These are phyloP conservation scores for Tetramorium simillimum DNA, from an alignment of 1,140 invertebrate species.

Conservation along the genomic window DNA sequence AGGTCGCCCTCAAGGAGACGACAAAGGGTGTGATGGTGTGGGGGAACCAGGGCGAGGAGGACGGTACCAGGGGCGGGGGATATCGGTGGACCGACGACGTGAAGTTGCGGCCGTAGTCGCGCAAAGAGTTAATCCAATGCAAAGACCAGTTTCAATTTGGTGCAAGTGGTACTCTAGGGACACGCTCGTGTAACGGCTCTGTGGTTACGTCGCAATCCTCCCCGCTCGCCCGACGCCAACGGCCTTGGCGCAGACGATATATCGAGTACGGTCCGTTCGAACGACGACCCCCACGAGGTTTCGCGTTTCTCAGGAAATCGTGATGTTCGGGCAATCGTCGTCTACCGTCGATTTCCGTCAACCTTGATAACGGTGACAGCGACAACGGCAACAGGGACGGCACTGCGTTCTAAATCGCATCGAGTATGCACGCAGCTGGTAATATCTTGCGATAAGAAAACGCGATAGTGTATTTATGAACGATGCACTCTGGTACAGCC, in stretches of 20 bases:
- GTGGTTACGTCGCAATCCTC: conserved; percentile 65
- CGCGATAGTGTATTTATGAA: conserved; percentile 35
- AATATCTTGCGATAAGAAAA: conserved; percentile 62
- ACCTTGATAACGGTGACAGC: not conserved
- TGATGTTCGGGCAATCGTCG: conserved; percentile 62
- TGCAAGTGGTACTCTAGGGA: conserved; percentile 77
- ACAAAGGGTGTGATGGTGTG: not conserved
- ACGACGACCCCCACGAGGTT: conserved; percentile 74
- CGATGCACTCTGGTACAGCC: not conserved
- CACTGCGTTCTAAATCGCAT: not conserved
- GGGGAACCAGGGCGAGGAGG: not conserved
- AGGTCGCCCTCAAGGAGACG: conserved; percentile 14
- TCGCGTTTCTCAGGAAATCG: conserved; percentile 75
- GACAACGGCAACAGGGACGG: not conserved
- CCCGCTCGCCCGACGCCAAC: conserved; percentile 58
- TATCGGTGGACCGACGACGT: conserved; percentile 38
- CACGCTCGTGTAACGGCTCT: conserved; percentile 66
- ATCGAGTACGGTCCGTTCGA: conserved; percentile 62
- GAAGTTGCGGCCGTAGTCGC: conserved; percentile 64
- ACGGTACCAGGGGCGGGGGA: not conserved
- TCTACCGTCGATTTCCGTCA: not conserved
- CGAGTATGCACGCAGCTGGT: conserved; percentile 9
- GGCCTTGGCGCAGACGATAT: conserved; percentile 56
- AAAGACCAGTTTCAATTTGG: conserved; percentile 82
- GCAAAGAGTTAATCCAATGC: conserved; percentile 81